phyloP scores from a whole-genome alignment of 1,140 invertebrate genomes.

The Palaemon carinicauda region DNA sequence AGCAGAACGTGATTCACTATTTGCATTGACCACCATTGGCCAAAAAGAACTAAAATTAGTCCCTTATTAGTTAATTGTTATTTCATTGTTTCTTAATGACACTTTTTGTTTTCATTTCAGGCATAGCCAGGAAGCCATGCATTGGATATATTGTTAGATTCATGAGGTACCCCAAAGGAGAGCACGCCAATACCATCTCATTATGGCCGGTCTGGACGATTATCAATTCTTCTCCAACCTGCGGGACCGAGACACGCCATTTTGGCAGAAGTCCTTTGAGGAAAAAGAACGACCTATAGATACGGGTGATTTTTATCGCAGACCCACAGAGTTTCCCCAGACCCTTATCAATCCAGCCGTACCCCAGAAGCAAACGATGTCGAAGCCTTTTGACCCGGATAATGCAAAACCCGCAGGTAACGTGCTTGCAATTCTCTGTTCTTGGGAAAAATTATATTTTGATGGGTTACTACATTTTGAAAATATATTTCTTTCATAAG shows the following conservation, averaged over 20 bases:
- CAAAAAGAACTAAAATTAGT: no score
- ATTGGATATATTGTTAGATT: no score
- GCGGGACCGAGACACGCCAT: constrained; percentile 55
- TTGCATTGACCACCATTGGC: no score
- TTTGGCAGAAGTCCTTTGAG: constrained; percentile 51
- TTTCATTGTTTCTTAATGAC: no score
- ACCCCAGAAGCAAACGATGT: not conserved
- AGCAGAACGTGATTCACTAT: no score
- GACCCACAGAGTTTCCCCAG: constrained; percentile 52
- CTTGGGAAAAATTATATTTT: not conserved
- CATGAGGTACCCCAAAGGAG: not conserved
- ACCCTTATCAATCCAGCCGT: constrained; percentile 27
- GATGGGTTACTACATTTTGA: not conserved
- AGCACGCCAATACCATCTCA: not conserved
- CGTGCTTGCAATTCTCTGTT: not conserved
- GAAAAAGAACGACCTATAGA: constrained; percentile 3
- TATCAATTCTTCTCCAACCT: constrained; percentile 58
- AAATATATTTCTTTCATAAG: no score
- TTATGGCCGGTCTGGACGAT: constrained; percentile 58
- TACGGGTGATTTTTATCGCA: constrained; percentile 12
- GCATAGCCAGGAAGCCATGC: not conserved
- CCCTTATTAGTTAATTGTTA: no score
- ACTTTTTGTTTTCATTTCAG: not conserved
- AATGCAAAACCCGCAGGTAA: not conserved
- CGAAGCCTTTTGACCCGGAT: constrained; percentile 5